These are phyloP conservation scores for Sinopyrophorus schimmeli DNA, from an alignment of 2,888 invertebrate genomes.

Conservation along the genomic window DNA sequence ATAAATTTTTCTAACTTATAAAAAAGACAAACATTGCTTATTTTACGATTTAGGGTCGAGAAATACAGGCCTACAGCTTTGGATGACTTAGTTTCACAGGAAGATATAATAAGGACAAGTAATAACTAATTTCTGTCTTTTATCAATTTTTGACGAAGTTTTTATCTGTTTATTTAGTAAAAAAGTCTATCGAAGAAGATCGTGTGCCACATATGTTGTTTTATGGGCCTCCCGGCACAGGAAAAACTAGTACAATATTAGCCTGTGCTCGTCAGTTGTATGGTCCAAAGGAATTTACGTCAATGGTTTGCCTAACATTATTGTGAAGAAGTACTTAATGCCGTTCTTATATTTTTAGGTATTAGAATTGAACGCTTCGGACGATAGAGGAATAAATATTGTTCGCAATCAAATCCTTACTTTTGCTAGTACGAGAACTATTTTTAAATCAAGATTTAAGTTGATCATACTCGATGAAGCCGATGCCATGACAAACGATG, in stretches of 20 bases:
- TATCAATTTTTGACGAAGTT: not conserved
- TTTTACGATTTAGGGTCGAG: constrained; percentile 85
- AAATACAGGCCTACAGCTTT: constrained; percentile 93
- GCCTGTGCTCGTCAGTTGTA: constrained; percentile 95
- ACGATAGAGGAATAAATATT: constrained; percentile 95
- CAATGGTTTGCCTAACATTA: no score
- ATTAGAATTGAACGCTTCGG: constrained; percentile 93
- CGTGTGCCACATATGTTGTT: constrained; percentile 94
- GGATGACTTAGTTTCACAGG: constrained; percentile 94
- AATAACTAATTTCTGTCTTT: constrained; percentile 50
- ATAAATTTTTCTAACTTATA: constrained; percentile 2
- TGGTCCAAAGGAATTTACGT: constrained; percentile 83
- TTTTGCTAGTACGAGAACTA: constrained; percentile 95
- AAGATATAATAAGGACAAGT: constrained; percentile 96
- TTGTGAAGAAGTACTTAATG: not conserved
- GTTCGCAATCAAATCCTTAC: constrained; percentile 92
- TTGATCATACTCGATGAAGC: constrained; percentile 97
- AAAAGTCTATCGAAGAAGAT: constrained; percentile 86
- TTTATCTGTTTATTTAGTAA: constrained; percentile 61
- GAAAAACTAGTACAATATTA: constrained; percentile 96
- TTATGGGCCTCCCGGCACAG: constrained; percentile 98
- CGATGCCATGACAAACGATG: constrained; percentile 99
- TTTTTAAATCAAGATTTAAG: constrained; percentile 92
- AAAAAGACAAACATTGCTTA: not conserved
- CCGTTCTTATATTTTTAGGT: constrained; percentile 60